Evolutionary conservation across 2,797 vertebrate genomes (phyloP).

Genomic region (Propithecus perrieri): DNA sequence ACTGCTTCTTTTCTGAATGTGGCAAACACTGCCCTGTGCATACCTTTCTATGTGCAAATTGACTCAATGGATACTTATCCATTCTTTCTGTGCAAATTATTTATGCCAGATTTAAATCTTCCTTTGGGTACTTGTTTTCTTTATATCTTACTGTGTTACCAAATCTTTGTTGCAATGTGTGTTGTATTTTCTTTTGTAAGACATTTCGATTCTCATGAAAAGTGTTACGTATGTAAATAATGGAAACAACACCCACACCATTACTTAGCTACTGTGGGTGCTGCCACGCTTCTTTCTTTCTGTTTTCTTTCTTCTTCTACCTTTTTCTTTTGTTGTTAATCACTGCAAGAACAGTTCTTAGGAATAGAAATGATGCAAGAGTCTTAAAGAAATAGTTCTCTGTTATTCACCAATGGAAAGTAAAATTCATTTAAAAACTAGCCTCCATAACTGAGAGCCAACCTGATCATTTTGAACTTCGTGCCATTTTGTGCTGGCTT

Average conservation of each 20-base stretch:
- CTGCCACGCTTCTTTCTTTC: slow-evolving; percentile 42
- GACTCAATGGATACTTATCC: neutral
- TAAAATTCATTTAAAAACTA: neutral
- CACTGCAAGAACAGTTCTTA: slow-evolving; percentile 27
- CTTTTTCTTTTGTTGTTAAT: neutral
- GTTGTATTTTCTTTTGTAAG: slow-evolving; percentile 71
- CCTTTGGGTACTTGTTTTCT: slow-evolving; percentile 64
- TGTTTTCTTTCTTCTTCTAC: slow-evolving; percentile 38
- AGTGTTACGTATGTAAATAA: slow-evolving; percentile 69
- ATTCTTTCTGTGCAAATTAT: slow-evolving; percentile 20
- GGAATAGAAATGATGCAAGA: slow-evolving; percentile 36
- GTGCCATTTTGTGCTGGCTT: neutral
- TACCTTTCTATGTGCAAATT: neutral
- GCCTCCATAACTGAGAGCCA: neutral
- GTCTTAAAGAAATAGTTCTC: slow-evolving; percentile 26
- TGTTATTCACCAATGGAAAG: neutral
- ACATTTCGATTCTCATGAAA: slow-evolving; percentile 68
- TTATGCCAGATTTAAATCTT: slow-evolving; percentile 43
- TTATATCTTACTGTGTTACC: slow-evolving; percentile 27
- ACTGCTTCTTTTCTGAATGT: neutral
- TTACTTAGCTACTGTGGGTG: slow-evolving; percentile 40
- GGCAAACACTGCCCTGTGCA: neutral
- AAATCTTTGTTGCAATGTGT: slow-evolving; percentile 51
- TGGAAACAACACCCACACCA: slow-evolving; percentile 66
- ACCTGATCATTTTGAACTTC: neutral